Evolutionary conservation across 2,797 vertebrate species (phyloP), one percentile per base, ranked within the genome.

Genomic region (Manis crassicaudata): DNA sequence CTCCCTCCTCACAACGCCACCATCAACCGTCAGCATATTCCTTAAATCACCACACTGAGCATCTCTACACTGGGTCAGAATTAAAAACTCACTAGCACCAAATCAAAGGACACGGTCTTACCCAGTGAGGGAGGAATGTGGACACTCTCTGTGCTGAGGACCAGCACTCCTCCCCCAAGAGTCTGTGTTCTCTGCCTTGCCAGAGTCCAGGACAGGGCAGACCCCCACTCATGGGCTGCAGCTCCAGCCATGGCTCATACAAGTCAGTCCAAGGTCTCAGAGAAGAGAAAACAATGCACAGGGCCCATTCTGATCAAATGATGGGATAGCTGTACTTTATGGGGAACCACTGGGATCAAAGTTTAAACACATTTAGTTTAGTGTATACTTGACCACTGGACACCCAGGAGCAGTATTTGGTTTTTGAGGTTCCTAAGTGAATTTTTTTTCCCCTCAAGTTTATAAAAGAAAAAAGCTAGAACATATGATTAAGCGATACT

Each of bases 391-490:
- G 21, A 70, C 62, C 46, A 70, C 37, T 35, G 25, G 18, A 52
- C 23, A 90, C 21, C n/a, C 23, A 4, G 1, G 37, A 29, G 58
- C 50, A 20, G 35, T 67, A 12, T 50, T 54, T 68, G 27, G 75
- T 62, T 60, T 79, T 35, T 60, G 10, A 62, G 7, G 7, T 67
- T 73, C 23, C 43, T 58, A 81, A 63, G 0, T 50, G 10, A 77
- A 56, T 23, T 73, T 35, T 80, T 80, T 35, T 81, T 32, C 35
- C 29, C 67, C 70, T 50, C n/a, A 91, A 68, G 17, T 91, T 58
- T 73, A 62, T 56, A 63, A 82, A 50, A 58, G 10, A 43, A 70
- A 76, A 52, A 85, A 72, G 35, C 8, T 65, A 80, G 1, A 72
- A 79, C 50, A 56, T 79, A n/a, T 32, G 37, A 82, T 77, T 65